Evolutionary conservation across 2,113 vertebrate species (phyloP).

Genomic region (Recurvirostra avosetta): DNA sequence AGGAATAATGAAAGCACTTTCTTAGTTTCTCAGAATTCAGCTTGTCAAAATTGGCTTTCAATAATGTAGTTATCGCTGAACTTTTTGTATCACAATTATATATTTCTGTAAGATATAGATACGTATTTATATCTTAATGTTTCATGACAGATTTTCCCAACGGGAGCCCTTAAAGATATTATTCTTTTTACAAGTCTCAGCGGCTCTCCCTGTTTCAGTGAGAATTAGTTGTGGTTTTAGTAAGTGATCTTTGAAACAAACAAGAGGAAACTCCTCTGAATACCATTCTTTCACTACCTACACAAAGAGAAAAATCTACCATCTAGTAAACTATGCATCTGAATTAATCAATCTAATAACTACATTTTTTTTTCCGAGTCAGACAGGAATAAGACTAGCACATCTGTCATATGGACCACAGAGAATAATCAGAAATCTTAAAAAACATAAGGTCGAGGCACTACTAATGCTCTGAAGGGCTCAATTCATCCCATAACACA

Average conservation of each 20-base stretch:
- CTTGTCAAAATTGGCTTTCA: neutral
- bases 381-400: neutral
- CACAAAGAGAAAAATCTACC: constrained; percentile 24
- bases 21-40: neutral
- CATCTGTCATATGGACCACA: neutral
- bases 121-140: neutral
- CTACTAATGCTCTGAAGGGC: neutral
- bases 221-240: constrained; percentile 10
- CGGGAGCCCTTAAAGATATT: neutral
- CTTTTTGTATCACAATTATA: neutral
- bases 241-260: constrained; percentile 64
- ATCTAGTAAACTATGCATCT: constrained; percentile 41
- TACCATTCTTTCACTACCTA: constrained; percentile 49
- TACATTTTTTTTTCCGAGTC: neutral
- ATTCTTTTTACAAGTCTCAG: constrained; percentile 53
- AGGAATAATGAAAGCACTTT: neutral
- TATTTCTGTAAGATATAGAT: neutral
- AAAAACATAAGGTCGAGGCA: neutral
- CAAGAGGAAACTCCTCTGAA: constrained; percentile 63
- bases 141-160: neutral
- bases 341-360: constrained; percentile 33
- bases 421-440: neutral
- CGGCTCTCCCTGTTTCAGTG: constrained; percentile 35
- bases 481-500: neutral
- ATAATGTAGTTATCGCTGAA: neutral